Evolutionary conservation across 1,140 invertebrate genomes (phyloP), one percentile per base, ranked within the genome.

Genomic region (Colletes gigas): DNA sequence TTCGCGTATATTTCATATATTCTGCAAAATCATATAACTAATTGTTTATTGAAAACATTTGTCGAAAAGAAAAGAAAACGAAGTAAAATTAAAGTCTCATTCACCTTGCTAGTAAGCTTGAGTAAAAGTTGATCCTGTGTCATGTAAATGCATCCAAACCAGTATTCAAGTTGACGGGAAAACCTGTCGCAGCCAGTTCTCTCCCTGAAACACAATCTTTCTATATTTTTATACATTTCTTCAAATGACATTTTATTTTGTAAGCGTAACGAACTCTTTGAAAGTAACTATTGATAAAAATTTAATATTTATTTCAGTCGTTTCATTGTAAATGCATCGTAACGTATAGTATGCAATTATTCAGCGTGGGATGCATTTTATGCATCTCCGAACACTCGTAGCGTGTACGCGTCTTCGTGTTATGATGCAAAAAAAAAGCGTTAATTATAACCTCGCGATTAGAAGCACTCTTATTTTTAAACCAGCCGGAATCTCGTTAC

Each of bases 321-420:
- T 9, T 67, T 69, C 5, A 2, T 68, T 81, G 55, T 55, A 17
- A 70, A 57, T 12, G 12, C 12, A 47, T 21, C 66, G 12, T 63
- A 77, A 75, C 19, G 0, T 2, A 14, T n/a, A 39, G 7, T 19
- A 19, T 71, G 17, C 7, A 47, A 67, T 17, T 57, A 70, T 70
- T 63, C 72, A 89, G 90, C 90, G 91, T 92, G 91, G 90, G 75
- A 50, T 74, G 52, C 12, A 71, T 85, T 86, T 69, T 57, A 73
- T 78, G 81, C n/a, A 17, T 92, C 91, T 90, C 50, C 19, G 92
- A 92, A 93, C 89, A 21, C 73, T 30, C 87, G 0, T 14, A 62
- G 80, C 44, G 83, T 87, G 88, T 84, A 67, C 83, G 85, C 86
- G 82, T 89, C 82, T 69, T 59, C 47, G 10, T 76, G 66, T 82